phyloP scores from a whole-genome alignment of 2,888 invertebrate species.

The Hipparchia semele region DNA sequence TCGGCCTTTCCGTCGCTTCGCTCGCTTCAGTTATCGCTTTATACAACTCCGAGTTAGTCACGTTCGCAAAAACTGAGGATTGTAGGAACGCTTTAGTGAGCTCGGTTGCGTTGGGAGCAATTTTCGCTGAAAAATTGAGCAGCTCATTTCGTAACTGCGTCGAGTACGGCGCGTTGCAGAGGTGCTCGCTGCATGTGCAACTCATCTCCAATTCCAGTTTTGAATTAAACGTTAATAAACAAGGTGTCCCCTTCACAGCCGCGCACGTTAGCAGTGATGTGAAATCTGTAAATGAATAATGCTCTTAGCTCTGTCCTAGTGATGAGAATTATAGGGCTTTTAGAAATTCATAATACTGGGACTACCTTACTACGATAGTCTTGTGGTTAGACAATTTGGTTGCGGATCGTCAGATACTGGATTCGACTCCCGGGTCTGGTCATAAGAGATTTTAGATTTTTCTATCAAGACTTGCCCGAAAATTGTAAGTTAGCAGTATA shows the following conservation, averaged over 20 bases:
- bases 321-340: background rate
- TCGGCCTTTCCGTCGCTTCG: constrained; percentile 14
- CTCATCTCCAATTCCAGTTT: constrained; percentile 56
- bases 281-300: constrained; percentile 57
- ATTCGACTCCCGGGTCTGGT: too few relatives aligned
- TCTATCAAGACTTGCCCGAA: too few relatives aligned
- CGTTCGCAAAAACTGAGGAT: constrained; percentile 55
- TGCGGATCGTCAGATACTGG: too few relatives aligned
- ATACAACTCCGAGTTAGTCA: constrained; percentile 53
- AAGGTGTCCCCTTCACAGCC: constrained; percentile 49
- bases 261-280: constrained; percentile 60
- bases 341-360: background rate
- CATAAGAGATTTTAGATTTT: too few relatives aligned
- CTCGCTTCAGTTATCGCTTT: constrained; percentile 50
- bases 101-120: constrained; percentile 47
- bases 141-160: constrained; percentile 56
- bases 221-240: constrained; percentile 54
- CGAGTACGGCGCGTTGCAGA: constrained; percentile 68
- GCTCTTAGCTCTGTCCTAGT: background rate
- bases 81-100: constrained; percentile 58
- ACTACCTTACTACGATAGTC: too few relatives aligned
- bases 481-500: too few relatives aligned
- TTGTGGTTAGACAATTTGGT: too few relatives aligned
- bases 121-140: constrained; percentile 54
- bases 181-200: constrained; percentile 61